Evolutionary conservation across 2,797 vertebrate genomes (phyloP).

Genomic region (Ispidina lecontei): DNA sequence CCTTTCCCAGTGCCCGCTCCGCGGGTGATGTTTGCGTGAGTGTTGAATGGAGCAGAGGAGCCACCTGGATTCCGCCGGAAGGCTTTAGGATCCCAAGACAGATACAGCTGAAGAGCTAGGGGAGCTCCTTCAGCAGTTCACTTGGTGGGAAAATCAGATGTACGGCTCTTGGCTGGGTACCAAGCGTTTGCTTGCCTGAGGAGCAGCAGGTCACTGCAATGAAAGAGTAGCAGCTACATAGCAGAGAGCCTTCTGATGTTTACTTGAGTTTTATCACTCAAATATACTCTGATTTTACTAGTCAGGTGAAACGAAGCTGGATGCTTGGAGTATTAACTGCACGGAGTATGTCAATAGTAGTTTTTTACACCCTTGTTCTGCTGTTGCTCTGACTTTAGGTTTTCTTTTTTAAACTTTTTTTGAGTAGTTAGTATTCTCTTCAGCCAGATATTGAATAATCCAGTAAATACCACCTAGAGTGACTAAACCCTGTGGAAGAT

Average conservation of each 20-base stretch:
- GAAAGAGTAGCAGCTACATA: background rate
- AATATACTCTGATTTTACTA: background rate
- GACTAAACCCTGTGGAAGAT: background rate
- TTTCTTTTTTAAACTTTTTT: background rate
- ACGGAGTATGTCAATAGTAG: background rate
- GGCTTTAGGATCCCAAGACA: background rate
- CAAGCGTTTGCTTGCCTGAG: background rate
- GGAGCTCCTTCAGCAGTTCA: conserved; percentile 32
- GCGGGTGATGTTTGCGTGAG: background rate
- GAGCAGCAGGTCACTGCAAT: background rate
- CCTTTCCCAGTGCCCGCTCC: rapidly evolving
- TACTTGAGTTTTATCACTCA: background rate
- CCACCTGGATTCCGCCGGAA: conserved; percentile 10
- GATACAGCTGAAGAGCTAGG: conserved; percentile 6
- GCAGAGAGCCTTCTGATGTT: background rate
- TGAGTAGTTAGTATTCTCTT: background rate
- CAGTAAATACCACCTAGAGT: background rate
- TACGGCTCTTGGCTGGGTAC: conserved; percentile 14
- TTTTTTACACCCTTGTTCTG: background rate
- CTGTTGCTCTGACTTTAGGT: background rate
- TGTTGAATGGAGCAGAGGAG: background rate
- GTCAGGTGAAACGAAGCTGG: background rate
- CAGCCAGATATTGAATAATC: background rate
- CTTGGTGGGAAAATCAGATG: conserved; percentile 56
- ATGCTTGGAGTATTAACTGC: background rate